phyloP scores from a whole-genome alignment of 2,797 vertebrate species.

The Melopsittacus undulatus region DNA sequence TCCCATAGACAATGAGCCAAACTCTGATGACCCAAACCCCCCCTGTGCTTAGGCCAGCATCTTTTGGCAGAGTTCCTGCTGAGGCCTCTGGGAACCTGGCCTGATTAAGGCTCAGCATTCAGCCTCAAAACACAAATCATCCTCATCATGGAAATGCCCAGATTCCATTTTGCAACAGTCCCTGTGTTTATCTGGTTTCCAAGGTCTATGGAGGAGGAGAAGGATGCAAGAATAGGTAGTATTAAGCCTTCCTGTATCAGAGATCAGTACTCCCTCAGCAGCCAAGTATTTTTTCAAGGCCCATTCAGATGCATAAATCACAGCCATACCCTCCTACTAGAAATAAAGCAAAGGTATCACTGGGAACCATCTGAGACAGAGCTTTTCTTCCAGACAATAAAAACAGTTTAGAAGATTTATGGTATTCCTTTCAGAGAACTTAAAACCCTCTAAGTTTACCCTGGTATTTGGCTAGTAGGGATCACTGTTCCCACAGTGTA shows the following conservation, averaged over 20 bases:
- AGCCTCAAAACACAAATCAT: conserved; percentile 41
- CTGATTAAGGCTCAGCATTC: conserved; percentile 57
- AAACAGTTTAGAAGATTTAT: background rate
- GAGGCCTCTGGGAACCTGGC: conserved; percentile 57
- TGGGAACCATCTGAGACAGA: background rate
- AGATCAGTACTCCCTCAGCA: background rate
- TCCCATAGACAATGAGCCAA: conserved; percentile 59
- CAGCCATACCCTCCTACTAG: background rate
- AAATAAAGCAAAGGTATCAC: background rate
- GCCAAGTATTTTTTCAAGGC: background rate
- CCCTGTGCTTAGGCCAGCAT: conserved; percentile 59
- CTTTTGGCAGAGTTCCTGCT: conserved; percentile 62
- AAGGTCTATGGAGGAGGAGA: background rate
- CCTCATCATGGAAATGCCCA: conserved; percentile 5
- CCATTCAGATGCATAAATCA: background rate
- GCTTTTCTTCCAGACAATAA: background rate
- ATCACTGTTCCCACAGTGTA: background rate
- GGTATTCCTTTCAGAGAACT: background rate
- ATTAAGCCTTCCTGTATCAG: background rate
- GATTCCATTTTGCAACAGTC: conserved; percentile 20
- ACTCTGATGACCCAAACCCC: conserved; percentile 57
- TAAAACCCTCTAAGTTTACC: background rate
- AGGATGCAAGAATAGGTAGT: background rate
- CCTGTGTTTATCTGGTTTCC: background rate
- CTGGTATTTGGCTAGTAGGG: background rate